Base-by-base conservation (phyloP, 2,113 vertebrate genomes). In the Sterna hirundo region DNA sequence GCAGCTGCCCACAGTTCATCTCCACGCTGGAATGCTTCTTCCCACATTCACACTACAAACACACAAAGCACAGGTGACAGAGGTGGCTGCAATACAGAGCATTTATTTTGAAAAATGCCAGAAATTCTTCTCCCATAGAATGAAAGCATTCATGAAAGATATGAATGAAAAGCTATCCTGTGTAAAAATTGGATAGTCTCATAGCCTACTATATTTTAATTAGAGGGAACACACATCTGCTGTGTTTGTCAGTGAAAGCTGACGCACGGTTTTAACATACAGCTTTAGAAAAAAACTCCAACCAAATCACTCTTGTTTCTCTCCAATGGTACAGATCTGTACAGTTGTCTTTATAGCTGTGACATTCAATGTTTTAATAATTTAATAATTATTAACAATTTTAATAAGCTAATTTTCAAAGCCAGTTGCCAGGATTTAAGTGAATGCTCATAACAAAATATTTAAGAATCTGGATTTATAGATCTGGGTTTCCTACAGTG, bases 1-100 rank as follows among this genome's bases (percentile, higher is more conserved):
- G 95, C 98, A 98, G 98, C 99, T 99, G 99, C 98, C 98, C 91
- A 97, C 97, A 98, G 97, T 97, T 98, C 97, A 98, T 97, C 97
- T 91, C 97, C 97, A 98, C 79, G 26, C 79, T 61, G 96, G 93
- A 98, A 96, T 96, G 95, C 96, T 78, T 82, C 95, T 94, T 29
- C 91, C 88, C 54, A 95, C 90, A 91, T 76, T 55, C 90, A 83
- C 64, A 47, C 87, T 64, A 40, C 79, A 71, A 80, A 86, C 40
- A 85, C 94, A 97, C 95, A 97, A 97, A 97, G 96, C 97, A 96
- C 93, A 98, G 97, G 98, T 98, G 97, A 98, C 69, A 95, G 91
- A 64, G 86, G 96, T 79, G 83, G 54, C 49, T 85, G 85, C 66
- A 77, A 30, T 27, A 83, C 44, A 57, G 52, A 66, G 61, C 69